Conservation (phyloP, 2,797 vertebrate genomes). For the Myotis myotis region DNA sequence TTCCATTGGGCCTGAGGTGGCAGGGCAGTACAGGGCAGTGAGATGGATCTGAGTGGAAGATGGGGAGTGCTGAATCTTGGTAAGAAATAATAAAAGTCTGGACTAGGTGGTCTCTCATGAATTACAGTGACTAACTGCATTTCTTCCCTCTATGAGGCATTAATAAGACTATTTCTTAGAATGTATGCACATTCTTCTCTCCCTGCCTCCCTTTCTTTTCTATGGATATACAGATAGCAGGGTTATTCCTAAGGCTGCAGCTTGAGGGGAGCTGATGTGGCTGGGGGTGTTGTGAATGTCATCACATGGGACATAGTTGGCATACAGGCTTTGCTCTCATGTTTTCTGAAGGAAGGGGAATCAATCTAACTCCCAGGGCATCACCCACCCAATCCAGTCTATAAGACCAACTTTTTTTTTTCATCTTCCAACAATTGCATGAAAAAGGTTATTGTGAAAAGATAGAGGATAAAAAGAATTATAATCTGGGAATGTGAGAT, state of each 20-base stretch:
- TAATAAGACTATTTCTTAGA: not conserved
- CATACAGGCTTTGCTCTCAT: not conserved
- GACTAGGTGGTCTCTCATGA: not conserved
- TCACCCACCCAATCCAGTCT: not conserved
- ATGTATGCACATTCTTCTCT: not conserved
- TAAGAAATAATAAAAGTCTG: slow-evolving; percentile 4
- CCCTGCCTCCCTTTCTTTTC: not conserved
- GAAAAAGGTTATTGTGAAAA: not conserved
- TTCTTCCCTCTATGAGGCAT: not conserved
- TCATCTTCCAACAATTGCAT: not conserved
- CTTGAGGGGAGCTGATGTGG: not conserved
- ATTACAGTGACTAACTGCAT: not conserved
- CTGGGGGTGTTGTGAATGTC: not conserved
- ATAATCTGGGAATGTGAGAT: not conserved
- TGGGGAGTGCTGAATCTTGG: not conserved
- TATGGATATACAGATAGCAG: not conserved
- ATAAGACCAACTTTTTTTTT: not conserved
- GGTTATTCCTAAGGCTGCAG: not conserved
- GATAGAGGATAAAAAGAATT: not conserved
- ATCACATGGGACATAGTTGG: not conserved
- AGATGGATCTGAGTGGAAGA: not conserved
- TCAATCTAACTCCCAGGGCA: not conserved
- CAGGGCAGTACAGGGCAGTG: slow-evolving; percentile 81
- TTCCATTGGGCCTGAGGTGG: slow-evolving; percentile 85
- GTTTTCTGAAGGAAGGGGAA: not conserved